Evolutionary conservation across 2,797 vertebrate species (phyloP).

Genomic region (Iguana delicatissima): DNA sequence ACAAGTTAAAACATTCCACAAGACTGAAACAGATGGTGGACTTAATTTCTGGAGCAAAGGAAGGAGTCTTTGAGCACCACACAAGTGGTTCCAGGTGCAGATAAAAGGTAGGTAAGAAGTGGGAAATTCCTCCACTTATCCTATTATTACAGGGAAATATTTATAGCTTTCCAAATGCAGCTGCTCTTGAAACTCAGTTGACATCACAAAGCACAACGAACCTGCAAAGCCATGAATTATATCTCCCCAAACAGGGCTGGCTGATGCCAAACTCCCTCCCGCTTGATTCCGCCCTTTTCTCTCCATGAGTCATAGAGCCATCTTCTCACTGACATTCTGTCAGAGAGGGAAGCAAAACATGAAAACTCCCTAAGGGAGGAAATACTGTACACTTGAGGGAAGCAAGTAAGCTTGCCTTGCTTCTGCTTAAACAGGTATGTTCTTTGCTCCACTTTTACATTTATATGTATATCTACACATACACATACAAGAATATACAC

Average conservation of each 20-base stretch:
- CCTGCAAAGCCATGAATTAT: slow-evolving; percentile 29
- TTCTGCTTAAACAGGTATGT: neutral
- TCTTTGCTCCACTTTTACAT: neutral
- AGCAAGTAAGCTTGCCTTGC: neutral
- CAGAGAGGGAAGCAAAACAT: neutral
- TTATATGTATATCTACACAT: no score
- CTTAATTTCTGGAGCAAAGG: slow-evolving; percentile 13
- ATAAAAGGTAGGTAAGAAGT: slow-evolving; percentile 38
- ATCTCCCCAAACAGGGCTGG: neutral
- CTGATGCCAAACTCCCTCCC: slow-evolving; percentile 11
- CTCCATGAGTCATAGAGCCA: slow-evolving; percentile 12
- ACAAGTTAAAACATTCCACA: neutral
- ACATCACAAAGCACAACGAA: slow-evolving; percentile 17
- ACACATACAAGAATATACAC: no score
- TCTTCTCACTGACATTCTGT: neutral
- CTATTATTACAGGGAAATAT: slow-evolving; percentile 22
- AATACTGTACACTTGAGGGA: neutral
- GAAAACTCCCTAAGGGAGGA: neutral
- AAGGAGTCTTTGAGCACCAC: slow-evolving; percentile 12
- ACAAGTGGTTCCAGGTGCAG: slow-evolving; percentile 41
- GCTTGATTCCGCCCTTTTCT: neutral
- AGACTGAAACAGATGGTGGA: neutral
- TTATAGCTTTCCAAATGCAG: slow-evolving; percentile 29
- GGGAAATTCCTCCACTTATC: slow-evolving; percentile 33
- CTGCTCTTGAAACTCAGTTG: slow-evolving; percentile 29